A percentile compares a stretch with the other conserved stretches of the same genome.
Conservation (phyloP, 2,113 vertebrate genomes). For the Choloepus hoffmanni region DNA sequence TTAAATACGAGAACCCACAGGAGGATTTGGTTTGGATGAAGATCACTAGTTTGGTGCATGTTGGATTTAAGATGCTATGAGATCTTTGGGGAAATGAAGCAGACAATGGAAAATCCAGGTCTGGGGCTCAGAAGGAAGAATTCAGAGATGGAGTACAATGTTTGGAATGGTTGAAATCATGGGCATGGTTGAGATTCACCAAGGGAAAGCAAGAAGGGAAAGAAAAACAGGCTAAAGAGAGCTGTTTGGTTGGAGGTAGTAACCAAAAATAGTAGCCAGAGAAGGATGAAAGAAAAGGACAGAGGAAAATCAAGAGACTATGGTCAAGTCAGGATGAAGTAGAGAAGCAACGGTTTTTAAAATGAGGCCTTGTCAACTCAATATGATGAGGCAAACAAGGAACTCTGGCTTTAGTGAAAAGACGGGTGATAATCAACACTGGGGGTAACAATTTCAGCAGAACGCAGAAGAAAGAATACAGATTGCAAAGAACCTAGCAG, state of each 20-base stretch:
- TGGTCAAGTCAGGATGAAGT: not conserved
- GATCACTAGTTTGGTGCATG: not conserved
- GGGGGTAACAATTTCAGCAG: not conserved
- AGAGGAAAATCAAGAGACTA: not conserved
- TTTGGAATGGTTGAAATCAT: not conserved
- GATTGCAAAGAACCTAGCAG: rapidly evolving
- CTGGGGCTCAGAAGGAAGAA: not conserved
- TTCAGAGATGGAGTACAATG: not conserved
- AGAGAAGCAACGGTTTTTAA: not conserved
- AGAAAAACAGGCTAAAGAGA: not conserved
- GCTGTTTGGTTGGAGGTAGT: not conserved
- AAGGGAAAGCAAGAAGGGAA: not conserved
- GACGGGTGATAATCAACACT: not conserved
- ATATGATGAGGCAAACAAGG: not conserved
- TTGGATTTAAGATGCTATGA: not conserved
- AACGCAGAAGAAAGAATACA: not conserved
- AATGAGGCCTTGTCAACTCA: not conserved
- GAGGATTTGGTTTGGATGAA: not conserved
- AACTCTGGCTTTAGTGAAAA: too few species aligned
- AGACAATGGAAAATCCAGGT: not conserved
- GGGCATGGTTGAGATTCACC: not conserved
- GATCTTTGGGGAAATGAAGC: not conserved
- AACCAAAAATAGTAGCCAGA: not conserved
- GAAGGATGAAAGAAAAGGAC: not conserved
- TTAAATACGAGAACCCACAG: not conserved